A percentile compares a stretch with the other conserved stretches of the same genome.
phyloP scores from a whole-genome alignment of 1,140 invertebrate species.

The Oryzaephilus surinamensis region DNA sequence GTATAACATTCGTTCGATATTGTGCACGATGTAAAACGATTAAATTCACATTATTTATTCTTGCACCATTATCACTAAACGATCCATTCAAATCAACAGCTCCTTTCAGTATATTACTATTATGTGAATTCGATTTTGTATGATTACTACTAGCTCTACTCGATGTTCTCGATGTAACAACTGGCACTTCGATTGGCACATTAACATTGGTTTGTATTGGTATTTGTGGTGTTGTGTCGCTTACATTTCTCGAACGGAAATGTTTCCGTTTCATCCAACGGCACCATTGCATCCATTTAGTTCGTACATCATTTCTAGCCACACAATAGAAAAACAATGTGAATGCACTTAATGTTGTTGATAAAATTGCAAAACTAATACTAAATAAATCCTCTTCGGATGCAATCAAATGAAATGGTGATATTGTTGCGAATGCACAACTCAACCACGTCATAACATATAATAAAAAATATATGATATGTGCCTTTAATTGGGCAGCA shows the following conservation, averaged over 20 bases:
- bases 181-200: conserved; percentile 16
- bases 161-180: conserved; percentile 42
- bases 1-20: conserved; percentile 56
- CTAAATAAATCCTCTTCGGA: conserved; percentile 71
- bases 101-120: conserved; percentile 43
- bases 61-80: conserved; percentile 26
- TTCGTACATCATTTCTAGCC: conserved; percentile 68
- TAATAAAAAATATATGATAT: conserved; percentile 64
- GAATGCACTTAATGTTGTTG: conserved; percentile 65
- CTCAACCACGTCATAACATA: conserved; percentile 66
- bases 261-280: conserved; percentile 49
- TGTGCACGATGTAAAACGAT: conserved; percentile 58
- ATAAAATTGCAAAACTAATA: conserved; percentile 60
- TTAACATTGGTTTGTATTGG: conserved; percentile 35
- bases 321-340: conserved; percentile 78
- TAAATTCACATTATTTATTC: conserved; percentile 49
- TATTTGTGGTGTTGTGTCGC: conserved; percentile 46
- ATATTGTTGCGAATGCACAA: conserved; percentile 56
- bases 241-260: conserved; percentile 53
- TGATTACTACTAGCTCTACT: conserved; percentile 49
- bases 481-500: conserved; percentile 67
- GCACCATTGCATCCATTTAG: conserved; percentile 57
- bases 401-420: conserved; percentile 47
- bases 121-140: conserved; percentile 41
- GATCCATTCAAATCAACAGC: conserved; percentile 35